Evolutionary conservation across 1,140 invertebrate genomes (phyloP).

Genomic region (Armadillidium nasatum): DNA sequence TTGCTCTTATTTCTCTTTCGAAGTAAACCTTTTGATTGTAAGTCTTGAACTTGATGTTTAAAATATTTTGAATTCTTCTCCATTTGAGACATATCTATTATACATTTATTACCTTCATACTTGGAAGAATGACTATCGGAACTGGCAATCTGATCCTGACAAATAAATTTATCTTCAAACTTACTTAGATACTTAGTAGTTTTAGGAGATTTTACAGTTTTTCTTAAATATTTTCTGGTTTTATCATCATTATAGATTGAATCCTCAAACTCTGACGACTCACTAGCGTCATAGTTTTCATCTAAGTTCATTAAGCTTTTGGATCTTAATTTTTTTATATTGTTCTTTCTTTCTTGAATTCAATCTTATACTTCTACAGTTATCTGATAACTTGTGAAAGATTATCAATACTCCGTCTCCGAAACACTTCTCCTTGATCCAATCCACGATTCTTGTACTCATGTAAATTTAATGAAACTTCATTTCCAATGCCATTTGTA

Average conservation of each 20-base stretch:
- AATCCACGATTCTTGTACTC: too few species aligned
- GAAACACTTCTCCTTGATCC: too few species aligned
- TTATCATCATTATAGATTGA: not conserved
- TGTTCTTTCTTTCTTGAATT: not conserved
- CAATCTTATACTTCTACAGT: not conserved
- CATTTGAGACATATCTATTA: not conserved
- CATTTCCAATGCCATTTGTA: not conserved
- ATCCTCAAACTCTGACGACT: not conserved
- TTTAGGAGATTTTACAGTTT: not conserved
- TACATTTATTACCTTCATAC: not conserved
- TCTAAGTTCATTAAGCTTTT: not conserved
- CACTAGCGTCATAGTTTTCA: not conserved
- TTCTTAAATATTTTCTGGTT: not conserved
- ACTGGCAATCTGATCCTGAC: not conserved
- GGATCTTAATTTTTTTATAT: not conserved
- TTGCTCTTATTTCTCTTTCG: not conserved
- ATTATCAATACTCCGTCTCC: too few species aligned
- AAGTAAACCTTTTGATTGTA: not conserved
- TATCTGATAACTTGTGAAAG: not conserved
- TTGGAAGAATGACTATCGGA: too few species aligned
- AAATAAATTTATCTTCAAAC: not conserved
- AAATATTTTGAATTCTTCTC: not conserved
- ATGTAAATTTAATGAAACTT: too few species aligned
- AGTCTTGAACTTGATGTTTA: not conserved
- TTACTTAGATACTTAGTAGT: not conserved